Evolutionary conservation across 2,888 invertebrate species (phyloP).

Genomic region (Epirrhoe alternata): DNA sequence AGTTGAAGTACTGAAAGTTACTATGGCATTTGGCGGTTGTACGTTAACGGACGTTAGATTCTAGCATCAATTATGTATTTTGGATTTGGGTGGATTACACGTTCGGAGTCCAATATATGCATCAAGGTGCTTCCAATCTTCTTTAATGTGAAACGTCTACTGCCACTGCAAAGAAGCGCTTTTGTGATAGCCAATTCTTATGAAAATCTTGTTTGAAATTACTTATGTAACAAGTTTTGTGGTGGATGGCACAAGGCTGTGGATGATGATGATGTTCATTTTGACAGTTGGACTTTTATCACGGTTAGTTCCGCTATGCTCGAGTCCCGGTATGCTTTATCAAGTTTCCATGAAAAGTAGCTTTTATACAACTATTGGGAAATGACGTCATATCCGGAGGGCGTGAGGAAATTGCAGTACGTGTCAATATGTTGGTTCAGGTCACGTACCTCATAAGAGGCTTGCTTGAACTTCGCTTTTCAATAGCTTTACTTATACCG

Average conservation of each 20-base stretch:
- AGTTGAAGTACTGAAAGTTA: constrained; percentile 4
- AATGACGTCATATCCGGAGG: constrained; percentile 16
- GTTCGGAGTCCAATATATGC: constrained; percentile 3
- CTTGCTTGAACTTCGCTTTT: background rate
- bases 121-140: constrained; percentile 19
- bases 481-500: background rate
- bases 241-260: no score
- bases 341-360: background rate
- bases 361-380: constrained; percentile 2
- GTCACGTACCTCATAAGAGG: constrained; percentile 21
- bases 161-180: background rate
- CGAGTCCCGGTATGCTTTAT: no score
- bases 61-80: constrained; percentile 27
- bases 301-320: no score
- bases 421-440: constrained; percentile 17
- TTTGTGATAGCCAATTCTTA: background rate
- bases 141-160: constrained; percentile 4
- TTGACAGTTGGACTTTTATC: constrained; percentile 10
- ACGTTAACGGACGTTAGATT: constrained; percentile 22
- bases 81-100: constrained; percentile 22
- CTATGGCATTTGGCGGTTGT: constrained; percentile 21
- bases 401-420: constrained; percentile 15
- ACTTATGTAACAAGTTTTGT: background rate
- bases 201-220: background rate
- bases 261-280: no score